Conservation (phyloP, 92 coral and sea anemone species). For the Phenganax marumi region DNA sequence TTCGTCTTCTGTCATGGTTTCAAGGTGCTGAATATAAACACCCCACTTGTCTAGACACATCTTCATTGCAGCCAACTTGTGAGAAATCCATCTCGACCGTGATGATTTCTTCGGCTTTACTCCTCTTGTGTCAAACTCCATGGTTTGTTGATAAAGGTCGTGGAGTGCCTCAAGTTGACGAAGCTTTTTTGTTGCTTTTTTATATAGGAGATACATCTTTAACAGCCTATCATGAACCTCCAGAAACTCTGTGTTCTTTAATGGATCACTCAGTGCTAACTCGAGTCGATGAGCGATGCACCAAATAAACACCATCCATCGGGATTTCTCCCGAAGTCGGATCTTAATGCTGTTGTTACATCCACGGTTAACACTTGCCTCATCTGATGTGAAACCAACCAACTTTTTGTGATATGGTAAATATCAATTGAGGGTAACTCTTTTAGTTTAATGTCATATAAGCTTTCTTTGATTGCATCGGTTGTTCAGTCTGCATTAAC, state of each 20-base stretch:
- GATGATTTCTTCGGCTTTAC: slow-evolving; percentile 39
- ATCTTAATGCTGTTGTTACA: slow-evolving; percentile 22
- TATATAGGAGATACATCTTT: slow-evolving; percentile 27
- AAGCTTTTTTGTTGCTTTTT: slow-evolving; percentile 32
- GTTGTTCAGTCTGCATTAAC: slow-evolving; percentile 10
- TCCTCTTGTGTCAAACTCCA: slow-evolving; percentile 15
- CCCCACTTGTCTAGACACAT: slow-evolving; percentile 41
- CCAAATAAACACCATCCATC: slow-evolving; percentile 40
- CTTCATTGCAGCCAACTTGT: slow-evolving; percentile 39
- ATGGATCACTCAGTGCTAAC: slow-evolving; percentile 32
- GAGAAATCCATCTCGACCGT: slow-evolving; percentile 41
- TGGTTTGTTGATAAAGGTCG: slow-evolving; percentile 33
- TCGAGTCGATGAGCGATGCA: slow-evolving; percentile 47
- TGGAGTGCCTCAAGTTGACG: slow-evolving; percentile 30
- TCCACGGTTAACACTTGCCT: slow-evolving; percentile 43
- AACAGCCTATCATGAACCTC: slow-evolving; percentile 39
- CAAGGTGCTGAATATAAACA: slow-evolving; percentile 35
- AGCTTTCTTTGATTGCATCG: slow-evolving; percentile 10
- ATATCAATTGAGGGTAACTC: slow-evolving; percentile 11
- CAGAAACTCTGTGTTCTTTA: slow-evolving; percentile 38
- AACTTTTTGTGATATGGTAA: slow-evolving; percentile 25
- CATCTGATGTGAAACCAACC: slow-evolving; percentile 33
- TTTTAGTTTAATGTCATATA: slow-evolving; percentile 7
- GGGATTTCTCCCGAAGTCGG: slow-evolving; percentile 29
- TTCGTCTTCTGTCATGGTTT: slow-evolving; percentile 20